A percentile compares a stretch with the other conserved stretches of the same genome.
These are phyloP conservation scores for Bothrops jararaca DNA, from an alignment of 2,113 vertebrate genomes.

Conservation along the genomic window DNA sequence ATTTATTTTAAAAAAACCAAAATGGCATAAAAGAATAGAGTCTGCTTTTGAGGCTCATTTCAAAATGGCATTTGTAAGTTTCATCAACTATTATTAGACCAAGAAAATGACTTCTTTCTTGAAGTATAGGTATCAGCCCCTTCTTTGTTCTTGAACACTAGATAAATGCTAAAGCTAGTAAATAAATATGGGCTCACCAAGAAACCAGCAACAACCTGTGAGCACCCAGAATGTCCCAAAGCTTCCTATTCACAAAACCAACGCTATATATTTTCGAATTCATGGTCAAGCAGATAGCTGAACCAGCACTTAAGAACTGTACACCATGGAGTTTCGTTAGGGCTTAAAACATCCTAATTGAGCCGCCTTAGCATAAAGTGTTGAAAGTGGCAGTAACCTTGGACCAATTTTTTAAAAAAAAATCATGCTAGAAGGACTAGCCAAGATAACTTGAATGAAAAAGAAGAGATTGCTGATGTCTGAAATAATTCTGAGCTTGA, in stretches of 20 bases:
- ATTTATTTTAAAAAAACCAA: background rate
- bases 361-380: background rate
- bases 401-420: background rate
- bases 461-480: background rate
- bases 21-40: background rate
- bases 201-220: background rate
- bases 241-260: background rate
- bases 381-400: background rate
- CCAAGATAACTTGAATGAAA: background rate
- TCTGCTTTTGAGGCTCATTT: background rate
- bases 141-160: background rate
- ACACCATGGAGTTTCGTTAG: background rate
- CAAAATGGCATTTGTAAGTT: background rate
- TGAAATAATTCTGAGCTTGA: background rate
- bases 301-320: background rate
- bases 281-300: background rate
- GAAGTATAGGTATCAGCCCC: background rate
- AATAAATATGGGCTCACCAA: background rate
- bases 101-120: background rate
- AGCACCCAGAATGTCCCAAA: background rate
- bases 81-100: background rate
- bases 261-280: background rate
- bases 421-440: background rate
- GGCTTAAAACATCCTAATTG: background rate
- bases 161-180: background rate